Evolutionary conservation across 2,113 vertebrate genomes (phyloP).

Genomic region (Garra rufa): DNA sequence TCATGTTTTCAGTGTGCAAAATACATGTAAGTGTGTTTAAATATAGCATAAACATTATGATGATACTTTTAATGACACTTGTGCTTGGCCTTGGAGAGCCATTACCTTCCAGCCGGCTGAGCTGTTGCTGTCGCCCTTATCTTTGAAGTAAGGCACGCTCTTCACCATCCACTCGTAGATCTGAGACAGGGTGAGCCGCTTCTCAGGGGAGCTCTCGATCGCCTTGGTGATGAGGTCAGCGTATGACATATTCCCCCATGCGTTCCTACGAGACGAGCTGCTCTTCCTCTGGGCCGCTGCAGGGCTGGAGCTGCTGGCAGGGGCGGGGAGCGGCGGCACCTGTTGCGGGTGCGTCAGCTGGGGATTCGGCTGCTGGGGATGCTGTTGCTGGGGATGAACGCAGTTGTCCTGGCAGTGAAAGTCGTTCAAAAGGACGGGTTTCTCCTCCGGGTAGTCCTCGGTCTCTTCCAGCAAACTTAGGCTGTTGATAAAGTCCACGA

Average conservation of each 20-base stretch:
- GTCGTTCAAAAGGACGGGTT: conserved; percentile 56
- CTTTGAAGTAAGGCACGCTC: conserved; percentile 96
- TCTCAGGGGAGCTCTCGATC: conserved; percentile 94
- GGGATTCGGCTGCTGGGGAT: conserved; percentile 62
- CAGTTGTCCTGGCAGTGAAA: conserved; percentile 72
- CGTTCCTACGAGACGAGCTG: conserved; percentile 94
- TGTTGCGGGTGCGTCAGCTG: conserved; percentile 68
- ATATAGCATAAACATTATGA: background rate
- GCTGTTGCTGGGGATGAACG: conserved; percentile 66
- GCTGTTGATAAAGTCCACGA: conserved; percentile 83
- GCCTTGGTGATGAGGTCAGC: conserved; percentile 97
- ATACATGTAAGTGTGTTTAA: background rate
- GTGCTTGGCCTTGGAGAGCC: background rate
- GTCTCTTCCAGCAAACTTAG: conserved; percentile 86
- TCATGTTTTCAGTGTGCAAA: background rate
- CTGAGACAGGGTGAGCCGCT: conserved; percentile 93
- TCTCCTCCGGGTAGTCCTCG: conserved; percentile 78
- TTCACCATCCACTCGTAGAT: conserved; percentile 99
- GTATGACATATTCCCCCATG: conserved; percentile 97
- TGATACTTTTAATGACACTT: conserved; percentile 12
- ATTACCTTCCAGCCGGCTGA: conserved; percentile 97
- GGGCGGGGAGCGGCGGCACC: conserved; percentile 69
- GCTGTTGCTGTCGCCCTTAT: conserved; percentile 95
- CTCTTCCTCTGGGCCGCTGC: conserved; percentile 84
- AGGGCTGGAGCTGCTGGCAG: conserved; percentile 66